Percentiles rank a stretch among this genome's conserved stretches.
Evolutionary conservation across 2,797 vertebrate species (phyloP).

Genomic region (Choloepus didactylus): DNA sequence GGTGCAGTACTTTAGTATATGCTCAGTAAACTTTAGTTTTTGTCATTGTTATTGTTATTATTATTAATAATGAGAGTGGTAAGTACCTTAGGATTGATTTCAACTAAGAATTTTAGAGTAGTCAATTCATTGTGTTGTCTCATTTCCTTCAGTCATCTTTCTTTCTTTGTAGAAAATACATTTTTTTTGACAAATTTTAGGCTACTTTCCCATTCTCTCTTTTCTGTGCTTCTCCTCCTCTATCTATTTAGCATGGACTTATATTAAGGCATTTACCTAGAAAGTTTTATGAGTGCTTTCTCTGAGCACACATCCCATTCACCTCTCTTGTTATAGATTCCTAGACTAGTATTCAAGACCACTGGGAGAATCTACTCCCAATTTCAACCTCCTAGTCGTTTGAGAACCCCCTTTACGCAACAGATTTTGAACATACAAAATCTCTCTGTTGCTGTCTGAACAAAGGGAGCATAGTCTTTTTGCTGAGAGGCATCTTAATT

Average conservation of each 20-base stretch:
- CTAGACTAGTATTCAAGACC: neutral
- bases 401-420: neutral
- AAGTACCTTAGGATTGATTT: neutral
- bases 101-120: neutral
- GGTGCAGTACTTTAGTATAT: neutral
- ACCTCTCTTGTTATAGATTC: neutral
- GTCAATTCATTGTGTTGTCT: neutral
- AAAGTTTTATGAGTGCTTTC: neutral
- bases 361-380: neutral
- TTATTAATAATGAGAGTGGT: neutral
- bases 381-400: neutral
- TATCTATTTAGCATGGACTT: neutral
- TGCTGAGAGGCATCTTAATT: neutral
- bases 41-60: neutral
- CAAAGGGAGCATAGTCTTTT: neutral
- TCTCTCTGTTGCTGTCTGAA: neutral
- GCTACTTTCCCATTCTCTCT: neutral
- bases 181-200: neutral
- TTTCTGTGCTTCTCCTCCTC: neutral
- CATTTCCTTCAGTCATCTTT: neutral
- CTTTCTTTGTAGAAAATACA: neutral
- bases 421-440: constrained; percentile 13
- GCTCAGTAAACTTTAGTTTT: neutral
- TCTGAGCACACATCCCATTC: neutral
- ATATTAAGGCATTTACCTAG: neutral